Base-by-base conservation (phyloP, 2,797 vertebrate species). In the Pseudochirops corinnae region DNA sequence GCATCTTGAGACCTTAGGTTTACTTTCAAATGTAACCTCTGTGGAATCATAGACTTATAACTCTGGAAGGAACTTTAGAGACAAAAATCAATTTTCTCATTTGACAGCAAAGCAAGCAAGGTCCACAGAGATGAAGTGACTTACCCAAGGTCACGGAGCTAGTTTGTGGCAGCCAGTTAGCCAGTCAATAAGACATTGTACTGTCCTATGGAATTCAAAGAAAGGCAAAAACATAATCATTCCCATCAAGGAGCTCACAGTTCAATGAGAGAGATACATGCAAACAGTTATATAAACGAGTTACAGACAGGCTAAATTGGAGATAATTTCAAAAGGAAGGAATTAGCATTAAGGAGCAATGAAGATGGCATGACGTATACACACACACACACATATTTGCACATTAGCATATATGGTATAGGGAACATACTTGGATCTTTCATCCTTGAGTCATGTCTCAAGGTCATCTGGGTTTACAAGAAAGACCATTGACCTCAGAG, bases 1-100 rank as follows among this genome's bases (percentile, higher is more conserved):
- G 74, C 74, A 50, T 50, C 24, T 50, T 10, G 10, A 24, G 9
- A 87, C 39, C 39, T 87, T 87, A 33, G 94, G 60, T 96, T 97
- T 95, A 90, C 96, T 95, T 96, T 95, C 92, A 97, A 96, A 97
- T 53, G 94, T 53, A 97, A 67, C 90, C 94, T 95, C 21, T 11
- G 3, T 87, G 74, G 74, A 87, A 87, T 26, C 39, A 12, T 26
- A 50, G 39, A 87, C 74, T 87, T 87, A 50, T 87, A 87, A 50
- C 74, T 87, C 74, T 87, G 39, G 21, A 87, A 87, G 39, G 60
- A 94, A 92, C 46, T 14, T 29, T 58, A 29, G n/a, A 94, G 92
- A 11, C 52, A 55, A n/a, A 90, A 28, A 56, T 24, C 52, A 53
- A 4, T 52, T 74, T 29, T 91, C 57, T 31, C 39, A 4, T 58